Conservation (phyloP, 2,797 vertebrate genomes). For the Anomalospiza imberbis region DNA sequence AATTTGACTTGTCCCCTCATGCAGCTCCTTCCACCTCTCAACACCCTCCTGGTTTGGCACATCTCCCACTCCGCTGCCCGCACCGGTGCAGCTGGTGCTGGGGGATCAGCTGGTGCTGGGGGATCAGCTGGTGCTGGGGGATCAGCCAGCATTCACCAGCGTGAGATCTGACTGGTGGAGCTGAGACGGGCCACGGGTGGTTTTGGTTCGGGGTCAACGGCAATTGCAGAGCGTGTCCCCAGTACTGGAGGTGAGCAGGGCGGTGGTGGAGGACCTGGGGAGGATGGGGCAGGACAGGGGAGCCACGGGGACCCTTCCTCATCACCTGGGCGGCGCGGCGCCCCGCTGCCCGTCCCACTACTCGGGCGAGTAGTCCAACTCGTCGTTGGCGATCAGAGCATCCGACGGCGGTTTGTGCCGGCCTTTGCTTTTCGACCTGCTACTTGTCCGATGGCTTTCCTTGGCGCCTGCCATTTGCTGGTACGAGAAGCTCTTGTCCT, state of each 20-base stretch:
- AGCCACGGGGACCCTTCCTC: slow-evolving; percentile 52
- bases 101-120: neutral
- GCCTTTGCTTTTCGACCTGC: slow-evolving; percentile 85
- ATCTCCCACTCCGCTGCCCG: neutral
- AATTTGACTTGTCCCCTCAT: neutral
- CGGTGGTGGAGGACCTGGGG: neutral
- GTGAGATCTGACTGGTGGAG: neutral
- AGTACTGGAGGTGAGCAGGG: slow-evolving; percentile 53
- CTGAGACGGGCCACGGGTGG: neutral
- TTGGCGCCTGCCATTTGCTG: slow-evolving; percentile 79
- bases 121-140: neutral
- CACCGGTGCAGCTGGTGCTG: neutral
- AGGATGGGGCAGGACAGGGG: slow-evolving; percentile 42
- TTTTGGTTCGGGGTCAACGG: neutral
- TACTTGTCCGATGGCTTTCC: slow-evolving; percentile 71
- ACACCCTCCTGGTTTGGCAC: slow-evolving; percentile 5
- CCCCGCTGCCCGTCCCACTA: slow-evolving; percentile 47
- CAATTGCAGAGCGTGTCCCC: neutral
- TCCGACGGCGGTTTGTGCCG: slow-evolving; percentile 80
- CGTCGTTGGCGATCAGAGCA: slow-evolving; percentile 89
- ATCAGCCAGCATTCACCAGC: neutral
- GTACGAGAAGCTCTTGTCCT: slow-evolving; percentile 82
- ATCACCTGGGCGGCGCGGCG: neutral
- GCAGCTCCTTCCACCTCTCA: neutral
- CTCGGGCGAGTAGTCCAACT: slow-evolving; percentile 89